A percentile compares a stretch with the other conserved stretches of the same genome.
Conservation (phyloP, 1,140 invertebrate species). For the Batillaria attramentaria region DNA sequence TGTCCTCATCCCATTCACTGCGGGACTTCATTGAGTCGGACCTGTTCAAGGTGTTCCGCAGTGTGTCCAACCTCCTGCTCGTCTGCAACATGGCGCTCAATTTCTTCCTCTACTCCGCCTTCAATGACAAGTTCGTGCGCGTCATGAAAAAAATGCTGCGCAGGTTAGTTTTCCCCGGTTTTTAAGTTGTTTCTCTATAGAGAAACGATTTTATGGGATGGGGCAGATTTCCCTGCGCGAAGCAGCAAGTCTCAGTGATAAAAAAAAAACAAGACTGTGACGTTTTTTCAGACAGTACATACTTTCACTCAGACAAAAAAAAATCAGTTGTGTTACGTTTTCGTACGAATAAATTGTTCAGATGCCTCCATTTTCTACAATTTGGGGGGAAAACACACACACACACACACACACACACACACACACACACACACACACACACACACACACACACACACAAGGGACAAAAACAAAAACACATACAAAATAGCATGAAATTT, state of each 20-base stretch:
- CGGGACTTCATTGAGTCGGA: slow-evolving; percentile 38
- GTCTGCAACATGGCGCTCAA: slow-evolving; percentile 60
- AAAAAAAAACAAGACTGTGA: too few relatives aligned
- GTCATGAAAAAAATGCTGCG: slow-evolving; percentile 19
- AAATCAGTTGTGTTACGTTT: too few relatives aligned
- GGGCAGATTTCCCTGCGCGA: background rate
- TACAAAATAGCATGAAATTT: too few relatives aligned
- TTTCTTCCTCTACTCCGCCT: slow-evolving; percentile 62
- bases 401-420: slow-evolving; percentile 15
- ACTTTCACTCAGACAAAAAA: too few relatives aligned
- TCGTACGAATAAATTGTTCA: too few relatives aligned
- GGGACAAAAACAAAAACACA: background rate
- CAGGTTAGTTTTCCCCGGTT: background rate
- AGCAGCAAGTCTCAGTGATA: background rate
- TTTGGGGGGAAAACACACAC: too few relatives aligned
- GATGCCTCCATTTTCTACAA: too few relatives aligned
- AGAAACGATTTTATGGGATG: too few relatives aligned
- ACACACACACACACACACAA: slow-evolving; percentile 11
- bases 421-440: slow-evolving; percentile 8
- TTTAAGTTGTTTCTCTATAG: background rate
- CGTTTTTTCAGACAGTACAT: too few relatives aligned
- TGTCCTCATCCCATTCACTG: slow-evolving; percentile 41
- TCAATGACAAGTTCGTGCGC: slow-evolving; percentile 57
- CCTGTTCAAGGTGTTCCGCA: slow-evolving; percentile 50
- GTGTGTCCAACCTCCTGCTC: slow-evolving; percentile 56